phyloP scores from a whole-genome alignment of 1,140 invertebrate genomes.

The Matsumurasca onukii region DNA sequence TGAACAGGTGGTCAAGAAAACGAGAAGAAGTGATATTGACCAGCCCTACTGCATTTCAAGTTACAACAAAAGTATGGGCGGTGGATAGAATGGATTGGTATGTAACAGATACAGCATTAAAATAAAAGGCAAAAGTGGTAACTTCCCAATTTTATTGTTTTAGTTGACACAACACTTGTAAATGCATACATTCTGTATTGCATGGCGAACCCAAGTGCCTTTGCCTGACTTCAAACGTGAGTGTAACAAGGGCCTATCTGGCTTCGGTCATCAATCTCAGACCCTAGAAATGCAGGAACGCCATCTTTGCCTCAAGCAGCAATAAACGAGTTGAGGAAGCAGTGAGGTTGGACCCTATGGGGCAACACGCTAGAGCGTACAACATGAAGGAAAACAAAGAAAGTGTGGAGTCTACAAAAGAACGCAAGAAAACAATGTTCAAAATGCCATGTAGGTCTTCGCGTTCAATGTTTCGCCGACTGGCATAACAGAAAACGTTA shows the following conservation, averaged over 20 bases:
- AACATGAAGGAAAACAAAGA: constrained; percentile 36
- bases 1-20: constrained; percentile 36
- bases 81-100: constrained; percentile 35
- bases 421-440: constrained; percentile 38
- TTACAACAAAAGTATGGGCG: constrained; percentile 38
- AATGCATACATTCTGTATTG: constrained; percentile 38
- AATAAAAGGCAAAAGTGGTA: constrained; percentile 37
- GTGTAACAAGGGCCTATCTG: constrained; percentile 36
- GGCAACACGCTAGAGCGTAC: constrained; percentile 36
- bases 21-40: constrained; percentile 33
- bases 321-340: constrained; percentile 25
- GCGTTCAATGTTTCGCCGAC: constrained; percentile 24
- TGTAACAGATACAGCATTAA: constrained; percentile 29
- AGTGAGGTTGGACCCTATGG: constrained; percentile 30
- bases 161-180: constrained; percentile 34
- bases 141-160: constrained; percentile 35
- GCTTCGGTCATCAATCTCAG: constrained; percentile 34
- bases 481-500: constrained; percentile 24
- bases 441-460: constrained; percentile 35
- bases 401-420: constrained; percentile 40
- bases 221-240: constrained; percentile 36
- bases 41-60: constrained; percentile 35
- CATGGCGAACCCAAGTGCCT: constrained; percentile 35
- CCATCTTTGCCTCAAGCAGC: constrained; percentile 28
- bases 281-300: constrained; percentile 34